A percentile compares a stretch with the other conserved stretches of the same genome.
Evolutionary conservation across 2,797 vertebrate species (phyloP).

Genomic region (Moxostoma hubbsi): DNA sequence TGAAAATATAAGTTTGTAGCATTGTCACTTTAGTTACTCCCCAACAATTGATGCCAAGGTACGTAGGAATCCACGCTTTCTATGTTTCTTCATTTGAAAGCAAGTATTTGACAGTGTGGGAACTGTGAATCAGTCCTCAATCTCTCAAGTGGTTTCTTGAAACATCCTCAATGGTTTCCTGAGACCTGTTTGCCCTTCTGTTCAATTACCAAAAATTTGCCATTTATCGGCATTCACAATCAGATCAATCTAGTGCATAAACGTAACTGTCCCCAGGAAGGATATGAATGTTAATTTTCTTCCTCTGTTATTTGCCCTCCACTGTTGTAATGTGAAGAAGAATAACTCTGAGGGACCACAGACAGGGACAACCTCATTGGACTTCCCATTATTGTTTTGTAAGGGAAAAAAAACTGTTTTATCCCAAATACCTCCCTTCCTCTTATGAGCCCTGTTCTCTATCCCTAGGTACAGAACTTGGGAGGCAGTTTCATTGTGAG

Average conservation of each 20-base stretch:
- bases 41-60: neutral
- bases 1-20: too few species aligned
- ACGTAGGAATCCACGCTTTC: neutral
- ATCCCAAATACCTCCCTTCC: neutral
- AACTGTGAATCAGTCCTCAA: constrained; percentile 15
- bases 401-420: constrained; percentile 27
- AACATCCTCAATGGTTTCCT: constrained; percentile 26
- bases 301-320: constrained; percentile 38
- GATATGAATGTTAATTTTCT: constrained; percentile 62
- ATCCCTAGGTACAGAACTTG: constrained; percentile 41
- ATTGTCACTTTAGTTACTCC: too few species aligned
- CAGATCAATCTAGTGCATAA: constrained; percentile 37
- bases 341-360: constrained; percentile 14
- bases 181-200: constrained; percentile 7
- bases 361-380: constrained; percentile 32
- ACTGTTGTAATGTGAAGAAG: constrained; percentile 37
- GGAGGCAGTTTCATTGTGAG: constrained; percentile 52
- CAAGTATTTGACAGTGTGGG: neutral
- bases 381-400: constrained; percentile 65
- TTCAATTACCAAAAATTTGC: constrained; percentile 1
- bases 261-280: constrained; percentile 56
- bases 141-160: neutral
- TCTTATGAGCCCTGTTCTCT: neutral
- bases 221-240: constrained; percentile 29
- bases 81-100: neutral